Conservation (phyloP, 2,113 vertebrate genomes). For the Galemys pyrenaicus region DNA sequence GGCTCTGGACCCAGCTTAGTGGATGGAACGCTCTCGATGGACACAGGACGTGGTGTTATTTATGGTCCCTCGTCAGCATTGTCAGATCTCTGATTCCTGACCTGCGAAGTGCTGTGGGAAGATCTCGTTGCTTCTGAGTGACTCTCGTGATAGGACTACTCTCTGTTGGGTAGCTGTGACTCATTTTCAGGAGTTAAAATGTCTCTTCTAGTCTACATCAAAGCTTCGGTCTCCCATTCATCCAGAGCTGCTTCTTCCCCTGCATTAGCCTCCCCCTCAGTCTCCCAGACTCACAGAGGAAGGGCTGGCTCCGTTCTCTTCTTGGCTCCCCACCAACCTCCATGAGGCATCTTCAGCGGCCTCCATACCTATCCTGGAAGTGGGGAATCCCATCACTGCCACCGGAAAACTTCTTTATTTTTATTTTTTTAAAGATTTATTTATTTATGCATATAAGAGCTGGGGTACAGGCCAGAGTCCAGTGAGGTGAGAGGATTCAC, state of each 20-base stretch:
- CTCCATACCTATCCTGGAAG: neutral
- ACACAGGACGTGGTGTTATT: neutral
- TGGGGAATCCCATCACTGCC: too few species aligned
- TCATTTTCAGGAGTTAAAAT: neutral
- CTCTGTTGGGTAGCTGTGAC: neutral
- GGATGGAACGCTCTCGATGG: neutral
- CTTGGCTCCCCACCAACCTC: neutral
- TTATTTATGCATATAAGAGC: too few species aligned
- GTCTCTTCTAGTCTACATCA: neutral
- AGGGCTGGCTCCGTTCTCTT: neutral
- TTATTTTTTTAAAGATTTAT: too few species aligned
- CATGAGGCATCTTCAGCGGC: neutral
- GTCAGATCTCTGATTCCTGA: neutral
- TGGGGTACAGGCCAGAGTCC: too few species aligned
- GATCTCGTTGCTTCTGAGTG: neutral
- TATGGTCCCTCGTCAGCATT: neutral
- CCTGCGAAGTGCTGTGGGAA: neutral
- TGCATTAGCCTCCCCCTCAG: neutral
- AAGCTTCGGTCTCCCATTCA: neutral
- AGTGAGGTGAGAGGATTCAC: too few species aligned
- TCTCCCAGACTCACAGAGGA: neutral
- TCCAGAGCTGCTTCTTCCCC: neutral
- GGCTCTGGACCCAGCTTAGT: neutral
- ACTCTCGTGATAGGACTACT: neutral
- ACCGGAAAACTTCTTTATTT: too few species aligned